Base-by-base conservation (phyloP, 2,113 vertebrate genomes). In the Triplophysa tibetana region DNA sequence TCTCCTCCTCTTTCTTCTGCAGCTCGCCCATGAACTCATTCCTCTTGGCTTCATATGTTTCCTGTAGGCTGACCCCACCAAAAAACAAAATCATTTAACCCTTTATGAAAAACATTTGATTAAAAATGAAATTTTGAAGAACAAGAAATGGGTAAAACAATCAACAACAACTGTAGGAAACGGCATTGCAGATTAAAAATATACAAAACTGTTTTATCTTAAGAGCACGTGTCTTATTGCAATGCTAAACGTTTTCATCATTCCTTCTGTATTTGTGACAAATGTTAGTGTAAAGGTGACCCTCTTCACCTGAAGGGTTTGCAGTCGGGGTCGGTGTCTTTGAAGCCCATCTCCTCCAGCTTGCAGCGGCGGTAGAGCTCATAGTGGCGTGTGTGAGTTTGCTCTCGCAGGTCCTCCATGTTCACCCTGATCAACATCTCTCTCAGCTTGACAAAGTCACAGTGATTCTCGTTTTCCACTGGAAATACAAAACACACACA, bases 391-490 rank as follows among this genome's bases (percentile, higher is more conserved):
- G 96, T 94, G 86, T 99, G 97, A 0, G 98, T 99, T 91, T 99
- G 96, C 87, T 99, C 98, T 2, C 98, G 94, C 16, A 99, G 93
- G 89, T 99, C 98, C 87, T 99, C 97, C 98, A 99, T 99, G 91
- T 99, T 99, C 81, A 99, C 95, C 0, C 97, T 93, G 87, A 99
- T 97, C 87, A 99, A 91, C 97, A 99, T 99, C 91, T 99, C 98
- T 70, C 97, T 90, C 77, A 99, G 92, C 89, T 99, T 99, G 88
- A 98, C 96, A 1, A 99, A 99, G 85, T 99, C 98, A 0, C 97
- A 99, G 91, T 99, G 98, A 86, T 93, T 95, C 89, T 99, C 98
- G 0, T 99, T 99, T 89, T 99, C 98, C 89, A 99, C 98, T 99
- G 88, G 8, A 86, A 61, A 70, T 10, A 85, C 52, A 81, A 26